Evolutionary conservation across 2,113 vertebrate species (phyloP).

Genomic region (Albula goreensis): DNA sequence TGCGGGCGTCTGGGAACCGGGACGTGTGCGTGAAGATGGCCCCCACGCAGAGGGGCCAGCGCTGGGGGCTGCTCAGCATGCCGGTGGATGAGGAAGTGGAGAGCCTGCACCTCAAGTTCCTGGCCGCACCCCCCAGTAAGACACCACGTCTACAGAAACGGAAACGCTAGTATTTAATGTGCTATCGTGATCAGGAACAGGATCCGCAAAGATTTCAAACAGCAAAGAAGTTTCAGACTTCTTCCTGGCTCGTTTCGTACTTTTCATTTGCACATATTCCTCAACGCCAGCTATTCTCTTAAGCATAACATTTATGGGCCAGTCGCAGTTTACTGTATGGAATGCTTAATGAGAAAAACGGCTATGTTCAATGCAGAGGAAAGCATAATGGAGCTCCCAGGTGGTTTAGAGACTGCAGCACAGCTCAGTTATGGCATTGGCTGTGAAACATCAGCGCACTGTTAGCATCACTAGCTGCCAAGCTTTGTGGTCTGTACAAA

Average conservation of each 20-base stretch:
- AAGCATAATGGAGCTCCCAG: neutral
- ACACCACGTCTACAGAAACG: neutral
- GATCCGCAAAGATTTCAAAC: neutral
- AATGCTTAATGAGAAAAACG: neutral
- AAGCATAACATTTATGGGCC: neutral
- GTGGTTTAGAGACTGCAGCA: neutral
- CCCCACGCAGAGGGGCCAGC: constrained; percentile 87
- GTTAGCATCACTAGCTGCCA: neutral
- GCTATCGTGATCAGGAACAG: neutral
- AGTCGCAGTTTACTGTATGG: neutral
- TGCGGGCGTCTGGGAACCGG: constrained; percentile 94
- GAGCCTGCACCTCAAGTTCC: constrained; percentile 93
- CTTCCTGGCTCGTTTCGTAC: neutral
- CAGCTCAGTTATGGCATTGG: neutral
- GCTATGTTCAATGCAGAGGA: neutral
- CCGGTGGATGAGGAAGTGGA: constrained; percentile 99
- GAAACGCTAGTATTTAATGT: no score
- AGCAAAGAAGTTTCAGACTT: neutral
- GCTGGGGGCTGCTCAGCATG: constrained; percentile 95
- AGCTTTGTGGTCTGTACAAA: neutral
- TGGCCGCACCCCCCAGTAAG: constrained; percentile 93
- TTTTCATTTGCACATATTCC: neutral
- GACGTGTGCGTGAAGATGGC: constrained; percentile 98
- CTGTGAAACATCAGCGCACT: neutral
- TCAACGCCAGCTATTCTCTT: neutral